phyloP scores from a whole-genome alignment of 2,888 invertebrate species.

The Pantelozetes paolii region DNA sequence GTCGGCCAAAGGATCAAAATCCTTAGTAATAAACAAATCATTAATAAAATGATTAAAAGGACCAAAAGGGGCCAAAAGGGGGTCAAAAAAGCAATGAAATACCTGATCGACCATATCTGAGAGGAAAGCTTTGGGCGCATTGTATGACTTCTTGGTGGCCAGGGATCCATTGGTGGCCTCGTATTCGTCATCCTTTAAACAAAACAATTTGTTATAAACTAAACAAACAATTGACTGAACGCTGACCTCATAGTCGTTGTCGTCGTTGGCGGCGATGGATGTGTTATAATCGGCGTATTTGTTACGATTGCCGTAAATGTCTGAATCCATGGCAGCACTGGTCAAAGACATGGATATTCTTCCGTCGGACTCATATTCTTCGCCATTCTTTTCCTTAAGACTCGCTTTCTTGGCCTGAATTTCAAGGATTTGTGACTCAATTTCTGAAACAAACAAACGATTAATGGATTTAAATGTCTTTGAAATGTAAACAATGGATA shows the following conservation, averaged over 20 bases:
- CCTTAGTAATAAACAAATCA: constrained; percentile 55
- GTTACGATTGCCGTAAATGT: constrained; percentile 74
- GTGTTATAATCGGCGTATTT: constrained; percentile 91
- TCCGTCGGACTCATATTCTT: constrained; percentile 61
- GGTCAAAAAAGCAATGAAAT: background rate
- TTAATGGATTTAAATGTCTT: background rate
- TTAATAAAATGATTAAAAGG: constrained; percentile 18
- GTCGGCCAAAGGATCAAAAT: constrained; percentile 91
- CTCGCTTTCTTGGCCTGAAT: constrained; percentile 77
- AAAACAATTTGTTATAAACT: constrained; percentile 45
- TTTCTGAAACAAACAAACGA: constrained; percentile 63
- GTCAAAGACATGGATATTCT: constrained; percentile 75
- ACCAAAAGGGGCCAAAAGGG: background rate
- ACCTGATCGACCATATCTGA: constrained; percentile 69
- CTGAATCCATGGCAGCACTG: constrained; percentile 80
- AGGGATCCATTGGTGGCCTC: constrained; percentile 57
- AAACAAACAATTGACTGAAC: background rate
- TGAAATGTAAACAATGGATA: background rate
- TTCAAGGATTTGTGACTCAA: constrained; percentile 88
- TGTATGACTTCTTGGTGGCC: constrained; percentile 70
- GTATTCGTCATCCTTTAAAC: constrained; percentile 72
- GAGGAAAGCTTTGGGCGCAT: constrained; percentile 78
- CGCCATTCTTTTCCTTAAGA: constrained; percentile 60
- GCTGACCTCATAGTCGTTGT: constrained; percentile 65
- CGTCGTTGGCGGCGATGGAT: constrained; percentile 93